Conservation (phyloP, 2,888 invertebrate genomes). For the Doris montereyensis region DNA sequence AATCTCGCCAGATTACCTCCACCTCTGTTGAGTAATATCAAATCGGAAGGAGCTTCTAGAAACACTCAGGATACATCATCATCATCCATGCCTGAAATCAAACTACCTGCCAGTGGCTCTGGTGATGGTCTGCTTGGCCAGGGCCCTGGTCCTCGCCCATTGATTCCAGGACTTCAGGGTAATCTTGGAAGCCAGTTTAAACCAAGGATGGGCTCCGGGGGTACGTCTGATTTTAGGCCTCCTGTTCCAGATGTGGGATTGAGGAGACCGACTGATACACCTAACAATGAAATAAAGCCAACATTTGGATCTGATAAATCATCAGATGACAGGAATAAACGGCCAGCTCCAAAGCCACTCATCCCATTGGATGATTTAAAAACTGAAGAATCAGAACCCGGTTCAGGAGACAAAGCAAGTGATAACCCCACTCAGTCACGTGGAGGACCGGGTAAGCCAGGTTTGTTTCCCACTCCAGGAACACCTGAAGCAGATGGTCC, state of each 20-base stretch:
- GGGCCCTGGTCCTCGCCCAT: slow-evolving; percentile 37
- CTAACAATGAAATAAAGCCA: not conserved
- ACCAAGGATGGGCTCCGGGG: slow-evolving; percentile 3
- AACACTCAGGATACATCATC: not conserved
- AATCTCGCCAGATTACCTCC: slow-evolving; percentile 36
- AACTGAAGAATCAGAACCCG: not conserved
- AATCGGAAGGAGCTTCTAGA: not conserved
- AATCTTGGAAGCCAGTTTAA: slow-evolving; percentile 9
- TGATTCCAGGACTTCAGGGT: slow-evolving; percentile 35
- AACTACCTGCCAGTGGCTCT: not conserved
- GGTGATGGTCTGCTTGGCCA: slow-evolving; percentile 37
- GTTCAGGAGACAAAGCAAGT: not conserved
- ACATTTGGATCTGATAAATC: slow-evolving; percentile 6
- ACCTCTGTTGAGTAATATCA: slow-evolving; percentile 30
- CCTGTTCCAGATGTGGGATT: slow-evolving; percentile 6
- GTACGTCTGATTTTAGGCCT: slow-evolving; percentile 8
- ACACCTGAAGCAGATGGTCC: slow-evolving; percentile 21
- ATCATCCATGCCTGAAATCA: slow-evolving; percentile 11
- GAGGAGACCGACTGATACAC: no score
- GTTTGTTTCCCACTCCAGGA: slow-evolving; percentile 30
- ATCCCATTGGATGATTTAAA: slow-evolving; percentile 21
- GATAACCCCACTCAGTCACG: not conserved
- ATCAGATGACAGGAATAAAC: not conserved
- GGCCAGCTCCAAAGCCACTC: slow-evolving; percentile 29
- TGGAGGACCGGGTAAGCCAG: slow-evolving; percentile 35